Evolutionary conservation across 2,113 vertebrate genomes (phyloP), one percentile per base, ranked within the genome.

Genomic region (Glareola pratincola): DNA sequence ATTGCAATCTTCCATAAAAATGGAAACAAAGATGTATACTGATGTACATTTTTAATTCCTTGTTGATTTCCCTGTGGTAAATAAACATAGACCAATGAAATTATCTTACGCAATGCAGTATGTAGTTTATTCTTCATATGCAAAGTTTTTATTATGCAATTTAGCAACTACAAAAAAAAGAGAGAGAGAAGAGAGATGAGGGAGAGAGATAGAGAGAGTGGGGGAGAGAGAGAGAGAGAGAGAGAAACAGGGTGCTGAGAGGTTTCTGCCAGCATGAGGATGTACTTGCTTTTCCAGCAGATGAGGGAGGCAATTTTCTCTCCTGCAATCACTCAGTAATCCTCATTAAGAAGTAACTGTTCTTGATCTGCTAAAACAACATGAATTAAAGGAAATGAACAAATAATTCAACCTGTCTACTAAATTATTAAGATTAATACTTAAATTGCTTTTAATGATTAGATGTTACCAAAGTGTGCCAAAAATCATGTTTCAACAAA

Each of bases 281-380:
- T 14, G 5, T 29, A 45, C 3, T 37, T 76, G 14, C 34, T 72
- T 88, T 95, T 84, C 19, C 45, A 74, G 32, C 26, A 63, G 29
- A 29, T 6, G 26, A 74, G 6, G 12, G 4, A 77, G 5, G 9
- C 4, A 69, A 48, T 92, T 89, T 94, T 73, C 50, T 66, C 19
- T 74, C 29, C 22, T 87, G 18, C 12, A 75, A 36, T 59, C 23
- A 47, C 37, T 51, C 4, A 21, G 18, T 39, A 93, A 56, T 16
- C 39, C 8, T 90, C 34, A 51, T 82, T 91, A 88, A 90, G 37
- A 75, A 51, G 19, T 51, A 88, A 60, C 12, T 92, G 36, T 39
- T 82, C 53, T 51, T 85, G 81, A 82, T 79, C 34, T 94, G 79
- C 53, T 71, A 90, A 95, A 82, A 90, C 76, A 96, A 92, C 56